A percentile compares a stretch with the other conserved stretches of the same genome.
Evolutionary conservation across 2,888 invertebrate genomes (phyloP).

Genomic region (Lasioglossum lativentre): DNA sequence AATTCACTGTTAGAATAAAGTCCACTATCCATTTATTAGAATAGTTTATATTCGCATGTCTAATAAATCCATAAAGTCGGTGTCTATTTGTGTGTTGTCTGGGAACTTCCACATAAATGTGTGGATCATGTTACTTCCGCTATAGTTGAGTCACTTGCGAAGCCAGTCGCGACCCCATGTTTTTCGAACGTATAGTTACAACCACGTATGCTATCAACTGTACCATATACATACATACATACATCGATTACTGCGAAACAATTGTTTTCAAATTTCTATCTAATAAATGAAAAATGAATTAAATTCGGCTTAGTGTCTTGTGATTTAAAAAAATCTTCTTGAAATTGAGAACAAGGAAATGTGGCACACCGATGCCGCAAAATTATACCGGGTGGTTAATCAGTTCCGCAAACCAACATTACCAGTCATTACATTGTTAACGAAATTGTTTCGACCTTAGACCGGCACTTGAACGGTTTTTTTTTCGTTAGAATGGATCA

Average conservation of each 20-base stretch:
- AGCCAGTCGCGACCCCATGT: neutral
- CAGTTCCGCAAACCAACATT: neutral
- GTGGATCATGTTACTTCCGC: conserved; percentile 9
- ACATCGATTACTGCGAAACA: neutral
- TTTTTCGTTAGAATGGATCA: neutral
- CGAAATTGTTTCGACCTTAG: conserved; percentile 10
- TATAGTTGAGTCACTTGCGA: neutral
- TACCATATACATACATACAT: neutral
- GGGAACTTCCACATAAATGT: conserved; percentile 12
- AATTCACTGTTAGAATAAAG: neutral
- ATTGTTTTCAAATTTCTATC: neutral
- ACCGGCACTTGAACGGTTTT: neutral
- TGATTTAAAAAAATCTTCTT: neutral
- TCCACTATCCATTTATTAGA: neutral
- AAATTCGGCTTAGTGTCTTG: neutral
- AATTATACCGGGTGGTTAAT: conserved; percentile 9
- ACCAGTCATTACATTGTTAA: conserved; percentile 9
- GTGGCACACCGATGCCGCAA: neutral
- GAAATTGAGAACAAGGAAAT: neutral
- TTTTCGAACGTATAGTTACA: neutral
- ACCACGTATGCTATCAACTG: neutral
- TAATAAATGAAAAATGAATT: neutral
- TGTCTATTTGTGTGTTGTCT: conserved; percentile 1
- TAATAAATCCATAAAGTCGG: neutral
- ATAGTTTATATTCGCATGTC: neutral